Evolutionary conservation across 2,888 invertebrate species (phyloP).

Genomic region (Drosophila planitibia): DNA sequence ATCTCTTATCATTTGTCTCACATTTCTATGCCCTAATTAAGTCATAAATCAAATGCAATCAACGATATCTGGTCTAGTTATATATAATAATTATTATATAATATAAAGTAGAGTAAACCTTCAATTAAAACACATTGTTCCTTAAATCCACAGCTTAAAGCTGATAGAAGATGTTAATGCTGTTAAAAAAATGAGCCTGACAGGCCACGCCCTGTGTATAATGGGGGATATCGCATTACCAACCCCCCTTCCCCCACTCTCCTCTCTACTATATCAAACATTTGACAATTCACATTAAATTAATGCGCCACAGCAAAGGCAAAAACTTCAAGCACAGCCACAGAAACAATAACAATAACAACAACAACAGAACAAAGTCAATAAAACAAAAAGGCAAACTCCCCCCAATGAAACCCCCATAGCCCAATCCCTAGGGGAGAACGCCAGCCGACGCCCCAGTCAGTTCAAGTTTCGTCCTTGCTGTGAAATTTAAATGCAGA

Average conservation of each 20-base stretch:
- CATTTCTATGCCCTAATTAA: not conserved
- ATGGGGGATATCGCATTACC: constrained; percentile 36
- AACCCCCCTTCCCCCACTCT: not conserved
- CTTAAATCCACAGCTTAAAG: constrained; percentile 32
- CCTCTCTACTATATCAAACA: constrained; percentile 44
- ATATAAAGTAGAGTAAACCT: not conserved
- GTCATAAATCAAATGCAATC: not conserved
- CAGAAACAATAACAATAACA: constrained; percentile 29
- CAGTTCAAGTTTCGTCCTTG: constrained; percentile 62
- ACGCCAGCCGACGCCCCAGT: constrained; percentile 43
- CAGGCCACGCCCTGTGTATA: constrained; percentile 40
- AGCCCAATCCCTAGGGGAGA: not conserved
- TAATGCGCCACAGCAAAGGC: constrained; percentile 52
- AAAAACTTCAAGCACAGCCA: constrained; percentile 37
- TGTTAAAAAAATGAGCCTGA: not conserved
- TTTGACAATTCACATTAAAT: constrained; percentile 76
- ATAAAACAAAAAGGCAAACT: constrained; percentile 32
- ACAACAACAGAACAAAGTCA: constrained; percentile 31
- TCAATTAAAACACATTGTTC: not conserved
- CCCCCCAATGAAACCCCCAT: not conserved
- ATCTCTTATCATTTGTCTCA: not conserved
- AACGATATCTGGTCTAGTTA: not conserved
- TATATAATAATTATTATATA: not conserved
- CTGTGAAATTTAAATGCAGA: constrained; percentile 76
- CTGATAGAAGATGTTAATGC: not conserved